These are phyloP conservation scores for Scleropages formosus DNA, from an alignment of 2,797 vertebrate genomes.

Conservation along the genomic window DNA sequence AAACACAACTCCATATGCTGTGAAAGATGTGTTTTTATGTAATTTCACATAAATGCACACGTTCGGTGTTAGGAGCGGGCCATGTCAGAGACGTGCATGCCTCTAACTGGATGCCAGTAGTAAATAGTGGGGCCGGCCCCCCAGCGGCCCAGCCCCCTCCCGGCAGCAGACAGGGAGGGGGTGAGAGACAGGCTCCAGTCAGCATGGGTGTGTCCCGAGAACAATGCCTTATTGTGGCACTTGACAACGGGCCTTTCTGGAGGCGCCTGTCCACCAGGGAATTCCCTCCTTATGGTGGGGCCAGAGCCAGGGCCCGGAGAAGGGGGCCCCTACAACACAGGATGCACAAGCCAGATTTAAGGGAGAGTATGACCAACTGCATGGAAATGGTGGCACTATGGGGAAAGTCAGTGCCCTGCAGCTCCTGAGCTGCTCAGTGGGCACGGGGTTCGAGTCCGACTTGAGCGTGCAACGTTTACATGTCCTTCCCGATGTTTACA, in stretches of 20 bases:
- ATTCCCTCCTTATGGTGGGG: neutral
- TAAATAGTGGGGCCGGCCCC: neutral
- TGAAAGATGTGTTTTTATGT: too few relatives aligned
- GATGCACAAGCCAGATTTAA: neutral
- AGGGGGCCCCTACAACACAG: neutral
- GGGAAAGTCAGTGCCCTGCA: too few relatives aligned
- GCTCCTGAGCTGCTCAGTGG: too few relatives aligned
- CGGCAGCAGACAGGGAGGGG: neutral
- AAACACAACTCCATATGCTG: too few relatives aligned
- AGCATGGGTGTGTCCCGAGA: neutral
- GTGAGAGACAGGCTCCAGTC: neutral
- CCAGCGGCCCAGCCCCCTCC: too few relatives aligned
- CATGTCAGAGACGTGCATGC: too few relatives aligned
- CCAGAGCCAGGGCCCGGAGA: neutral
- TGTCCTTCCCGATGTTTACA: too few relatives aligned
- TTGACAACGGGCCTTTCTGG: neutral
- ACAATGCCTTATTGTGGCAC: slow-evolving; percentile 1
- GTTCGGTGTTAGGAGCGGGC: too few relatives aligned
- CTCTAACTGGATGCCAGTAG: neutral
- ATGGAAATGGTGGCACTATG: too few relatives aligned
- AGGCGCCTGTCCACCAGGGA: neutral
- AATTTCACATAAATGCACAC: too few relatives aligned
- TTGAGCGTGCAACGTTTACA: too few relatives aligned
- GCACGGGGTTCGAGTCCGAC: too few relatives aligned
- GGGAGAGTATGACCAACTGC: neutral